phyloP scores from a whole-genome alignment of 2,113 vertebrate genomes.

The Lanius collurio region DNA sequence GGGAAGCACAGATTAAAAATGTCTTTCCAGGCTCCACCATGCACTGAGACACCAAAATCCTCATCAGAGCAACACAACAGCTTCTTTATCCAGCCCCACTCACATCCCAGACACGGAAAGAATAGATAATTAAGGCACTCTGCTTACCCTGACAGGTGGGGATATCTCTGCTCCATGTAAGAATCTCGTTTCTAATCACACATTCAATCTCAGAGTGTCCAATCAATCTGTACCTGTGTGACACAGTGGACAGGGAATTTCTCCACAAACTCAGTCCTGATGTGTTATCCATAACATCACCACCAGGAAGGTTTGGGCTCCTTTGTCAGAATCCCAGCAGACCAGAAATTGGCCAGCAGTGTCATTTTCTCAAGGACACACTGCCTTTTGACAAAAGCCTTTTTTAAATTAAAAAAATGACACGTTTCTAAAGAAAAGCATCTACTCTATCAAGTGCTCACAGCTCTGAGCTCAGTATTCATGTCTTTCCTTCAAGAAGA shows the following conservation, averaged over 20 bases:
- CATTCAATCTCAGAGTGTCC: background rate
- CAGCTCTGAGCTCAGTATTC: background rate
- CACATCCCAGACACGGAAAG: background rate
- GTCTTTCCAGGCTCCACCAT: background rate
- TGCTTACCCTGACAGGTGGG: conserved; percentile 38
- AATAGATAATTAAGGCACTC: background rate
- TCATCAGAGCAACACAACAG: background rate
- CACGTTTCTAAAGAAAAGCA: background rate
- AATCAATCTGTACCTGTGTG: conserved; percentile 32
- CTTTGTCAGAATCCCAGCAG: background rate
- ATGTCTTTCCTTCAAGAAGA: background rate
- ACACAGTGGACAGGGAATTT: background rate
- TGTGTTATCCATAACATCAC: background rate
- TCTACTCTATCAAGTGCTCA: background rate
- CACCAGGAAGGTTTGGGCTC: background rate
- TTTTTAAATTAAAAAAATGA: background rate
- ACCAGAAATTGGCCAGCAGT: background rate
- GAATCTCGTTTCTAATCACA: fast-evolving
- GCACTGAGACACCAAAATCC: background rate
- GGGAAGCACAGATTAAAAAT: background rate
- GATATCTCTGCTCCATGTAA: background rate
- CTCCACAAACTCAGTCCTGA: background rate
- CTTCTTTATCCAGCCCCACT: background rate
- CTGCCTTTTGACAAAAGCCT: background rate
- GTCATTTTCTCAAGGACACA: background rate